Evolutionary conservation across 2,888 invertebrate genomes (phyloP).

Genomic region (Cantharis rufa): DNA sequence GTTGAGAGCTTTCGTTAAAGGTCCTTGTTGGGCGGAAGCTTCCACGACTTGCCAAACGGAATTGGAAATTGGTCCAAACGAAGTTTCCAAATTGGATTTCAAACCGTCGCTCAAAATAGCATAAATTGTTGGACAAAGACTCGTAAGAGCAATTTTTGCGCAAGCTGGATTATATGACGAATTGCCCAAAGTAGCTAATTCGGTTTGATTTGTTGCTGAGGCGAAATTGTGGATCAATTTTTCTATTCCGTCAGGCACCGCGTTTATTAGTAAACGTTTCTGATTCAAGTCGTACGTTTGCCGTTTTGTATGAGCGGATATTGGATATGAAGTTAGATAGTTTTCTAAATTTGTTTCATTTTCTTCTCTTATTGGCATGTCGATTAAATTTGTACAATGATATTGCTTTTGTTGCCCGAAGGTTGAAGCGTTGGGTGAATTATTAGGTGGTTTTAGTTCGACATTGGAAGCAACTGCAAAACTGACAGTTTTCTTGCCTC

Average conservation of each 20-base stretch:
- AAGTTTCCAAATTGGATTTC: slow-evolving; percentile 77
- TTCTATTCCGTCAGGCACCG: slow-evolving; percentile 76
- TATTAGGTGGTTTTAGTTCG: slow-evolving; percentile 63
- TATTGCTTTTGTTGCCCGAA: slow-evolving; percentile 63
- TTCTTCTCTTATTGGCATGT: slow-evolving; percentile 69
- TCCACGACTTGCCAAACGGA: slow-evolving; percentile 91
- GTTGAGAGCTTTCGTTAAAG: slow-evolving; percentile 80
- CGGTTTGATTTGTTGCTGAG: slow-evolving; percentile 66
- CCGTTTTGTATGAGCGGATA: slow-evolving; percentile 34
- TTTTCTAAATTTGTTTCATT: slow-evolving; percentile 65
- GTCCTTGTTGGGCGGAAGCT: slow-evolving; percentile 84
- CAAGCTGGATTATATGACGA: slow-evolving; percentile 66
- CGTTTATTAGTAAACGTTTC: slow-evolving; percentile 71
- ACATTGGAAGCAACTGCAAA: slow-evolving; percentile 66
- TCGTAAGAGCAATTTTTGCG: slow-evolving; percentile 74
- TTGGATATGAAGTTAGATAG: slow-evolving; percentile 60
- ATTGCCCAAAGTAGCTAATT: slow-evolving; percentile 64
- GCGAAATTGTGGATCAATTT: slow-evolving; percentile 74
- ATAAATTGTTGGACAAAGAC: slow-evolving; percentile 82
- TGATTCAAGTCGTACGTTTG: slow-evolving; percentile 59
- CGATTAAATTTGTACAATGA: slow-evolving; percentile 63
- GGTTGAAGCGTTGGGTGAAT: slow-evolving; percentile 74
- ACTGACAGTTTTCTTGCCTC: slow-evolving; percentile 75
- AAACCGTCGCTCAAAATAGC: slow-evolving; percentile 84
- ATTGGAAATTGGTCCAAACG: slow-evolving; percentile 84